Percentiles rank a stretch among this genome's conserved stretches.
Conservation (phyloP, 1,140 invertebrate genomes). For the Brachionus paranguensis region DNA sequence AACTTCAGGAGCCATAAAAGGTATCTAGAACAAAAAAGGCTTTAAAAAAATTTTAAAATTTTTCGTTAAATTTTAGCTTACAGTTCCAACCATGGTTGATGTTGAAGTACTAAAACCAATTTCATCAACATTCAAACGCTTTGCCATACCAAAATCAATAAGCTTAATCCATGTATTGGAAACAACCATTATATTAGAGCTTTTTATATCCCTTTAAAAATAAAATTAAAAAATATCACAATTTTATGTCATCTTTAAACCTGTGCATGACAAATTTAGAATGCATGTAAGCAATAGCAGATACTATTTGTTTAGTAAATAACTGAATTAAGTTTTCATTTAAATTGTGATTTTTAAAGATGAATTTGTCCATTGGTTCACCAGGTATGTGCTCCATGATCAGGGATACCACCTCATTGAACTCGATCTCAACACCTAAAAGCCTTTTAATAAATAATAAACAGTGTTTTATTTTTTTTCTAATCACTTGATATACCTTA, state of each 20-base stretch:
- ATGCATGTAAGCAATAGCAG: conserved; percentile 32
- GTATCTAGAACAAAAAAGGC: neutral
- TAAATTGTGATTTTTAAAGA: neutral
- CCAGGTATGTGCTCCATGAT: conserved; percentile 37
- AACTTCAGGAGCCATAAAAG: conserved; percentile 39
- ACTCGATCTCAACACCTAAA: conserved; percentile 23
- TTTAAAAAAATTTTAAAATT: neutral
- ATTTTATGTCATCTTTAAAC: neutral
- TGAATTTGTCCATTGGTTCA: conserved; percentile 24
- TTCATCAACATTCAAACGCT: conserved; percentile 25
- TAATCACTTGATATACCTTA: neutral
- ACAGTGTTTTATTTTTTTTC: neutral
- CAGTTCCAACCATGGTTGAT: conserved; percentile 39
- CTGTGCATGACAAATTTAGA: conserved; percentile 37
- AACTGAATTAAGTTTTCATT: neutral
- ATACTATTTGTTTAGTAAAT: conserved; percentile 33
- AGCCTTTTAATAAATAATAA: neutral
- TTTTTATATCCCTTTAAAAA: conserved; percentile 23
- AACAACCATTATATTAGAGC: conserved; percentile 39
- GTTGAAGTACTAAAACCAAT: conserved; percentile 27
- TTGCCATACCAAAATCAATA: conserved; percentile 38
- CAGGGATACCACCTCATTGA: conserved; percentile 2
- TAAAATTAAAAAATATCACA: neutral
- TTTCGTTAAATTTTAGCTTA: neutral
- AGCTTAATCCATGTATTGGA: conserved; percentile 31